phyloP scores from a whole-genome alignment of 2,888 invertebrate species.

The Petrophora chlorosata region DNA sequence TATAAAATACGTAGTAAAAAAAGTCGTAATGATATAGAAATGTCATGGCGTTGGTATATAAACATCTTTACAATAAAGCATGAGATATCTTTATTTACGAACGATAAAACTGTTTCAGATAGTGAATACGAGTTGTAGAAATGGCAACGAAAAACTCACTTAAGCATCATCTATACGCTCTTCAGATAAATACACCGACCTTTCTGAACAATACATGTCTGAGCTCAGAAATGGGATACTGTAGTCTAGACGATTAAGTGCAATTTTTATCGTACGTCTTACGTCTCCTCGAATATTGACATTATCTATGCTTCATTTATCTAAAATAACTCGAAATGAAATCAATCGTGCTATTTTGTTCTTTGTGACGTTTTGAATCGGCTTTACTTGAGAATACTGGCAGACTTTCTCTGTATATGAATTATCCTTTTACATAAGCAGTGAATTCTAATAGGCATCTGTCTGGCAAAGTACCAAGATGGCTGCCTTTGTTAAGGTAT shows the following conservation, averaged over 20 bases:
- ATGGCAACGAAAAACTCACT: no score
- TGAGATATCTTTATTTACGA: no score
- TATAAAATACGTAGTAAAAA: no score
- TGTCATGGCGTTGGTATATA: no score
- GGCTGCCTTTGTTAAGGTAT: not conserved
- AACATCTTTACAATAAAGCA: not conserved
- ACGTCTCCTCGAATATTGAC: no score
- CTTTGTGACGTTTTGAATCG: constrained; percentile 1
- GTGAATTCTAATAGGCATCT: not conserved
- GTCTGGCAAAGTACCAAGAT: not conserved
- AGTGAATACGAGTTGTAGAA: no score
- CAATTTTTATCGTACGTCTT: not conserved
- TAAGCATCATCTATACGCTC: not conserved
- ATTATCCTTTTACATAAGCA: constrained; percentile 5
- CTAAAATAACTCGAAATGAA: no score
- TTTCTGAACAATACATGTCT: not conserved
- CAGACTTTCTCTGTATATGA: constrained; percentile 13
- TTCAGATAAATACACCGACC: not conserved
- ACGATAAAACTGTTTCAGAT: no score
- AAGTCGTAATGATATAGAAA: no score
- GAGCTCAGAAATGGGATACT: not conserved
- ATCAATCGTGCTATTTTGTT: constrained; percentile 5
- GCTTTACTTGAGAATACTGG: not conserved
- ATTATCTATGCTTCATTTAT: no score
- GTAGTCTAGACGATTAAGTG: not conserved